These are phyloP conservation scores for Eutrigla gurnardus DNA, from an alignment of 2,797 vertebrate genomes.

Conservation along the genomic window DNA sequence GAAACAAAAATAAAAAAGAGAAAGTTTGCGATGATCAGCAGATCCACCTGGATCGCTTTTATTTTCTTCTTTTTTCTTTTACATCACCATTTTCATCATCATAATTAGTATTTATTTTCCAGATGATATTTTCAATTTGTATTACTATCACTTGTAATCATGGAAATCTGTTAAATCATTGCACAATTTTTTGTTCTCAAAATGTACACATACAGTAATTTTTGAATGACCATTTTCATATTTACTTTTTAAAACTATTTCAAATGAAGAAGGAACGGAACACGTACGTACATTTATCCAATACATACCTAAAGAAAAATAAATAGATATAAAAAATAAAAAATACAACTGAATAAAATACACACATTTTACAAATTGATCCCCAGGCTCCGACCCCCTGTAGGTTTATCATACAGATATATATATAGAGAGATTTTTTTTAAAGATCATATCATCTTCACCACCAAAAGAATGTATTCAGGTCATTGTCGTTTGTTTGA, in stretches of 20 bases:
- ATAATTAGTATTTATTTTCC: constrained; percentile 77
- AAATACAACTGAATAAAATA: constrained; percentile 89
- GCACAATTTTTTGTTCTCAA: constrained; percentile 82
- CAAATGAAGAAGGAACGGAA: constrained; percentile 84
- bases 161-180: constrained; percentile 83
- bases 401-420: constrained; percentile 83
- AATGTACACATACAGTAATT: constrained; percentile 86
- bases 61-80: constrained; percentile 70
- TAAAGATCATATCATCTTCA: constrained; percentile 80
- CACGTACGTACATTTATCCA: constrained; percentile 86
- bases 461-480: constrained; percentile 77
- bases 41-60: constrained; percentile 72
- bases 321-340: constrained; percentile 88
- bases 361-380: constrained; percentile 89
- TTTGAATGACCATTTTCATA: constrained; percentile 83
- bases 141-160: constrained; percentile 79
- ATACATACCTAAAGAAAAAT: constrained; percentile 87
- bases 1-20: background rate
- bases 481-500: constrained; percentile 83
- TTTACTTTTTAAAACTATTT: constrained; percentile 84
- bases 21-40: constrained; percentile 57
- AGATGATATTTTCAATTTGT: constrained; percentile 76
- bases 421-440: constrained; percentile 64
- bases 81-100: constrained; percentile 75
- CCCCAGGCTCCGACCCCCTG: constrained; percentile 75